Evolutionary conservation across 2,797 vertebrate species (phyloP), one percentile per base, ranked within the genome.

Genomic region (Xyrichtys novacula): DNA sequence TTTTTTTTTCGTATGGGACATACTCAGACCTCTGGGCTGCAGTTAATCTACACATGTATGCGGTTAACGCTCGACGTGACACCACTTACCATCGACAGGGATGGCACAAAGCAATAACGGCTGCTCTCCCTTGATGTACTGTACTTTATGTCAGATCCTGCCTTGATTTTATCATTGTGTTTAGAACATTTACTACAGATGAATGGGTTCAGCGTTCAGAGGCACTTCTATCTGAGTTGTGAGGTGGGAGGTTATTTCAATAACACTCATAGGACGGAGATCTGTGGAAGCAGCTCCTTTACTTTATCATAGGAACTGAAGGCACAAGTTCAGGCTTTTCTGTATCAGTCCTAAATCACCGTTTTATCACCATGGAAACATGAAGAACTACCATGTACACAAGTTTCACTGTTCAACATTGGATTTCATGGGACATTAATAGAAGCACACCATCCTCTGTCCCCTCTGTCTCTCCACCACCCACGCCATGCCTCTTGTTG

Each of bases 401-500:
- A 38, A 56, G 2, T 5, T 53, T 64, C 29, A 3, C 14, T 49
- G 0, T 40, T 34, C 22, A 20, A 47, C 17, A 17, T 0, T 47
- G 28, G 43, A 50, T 8, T 47, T 66, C 31, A 1, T 42, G 50
- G 39, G 23, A 46, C 28, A 16, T 58, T 29, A 26, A 25, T 26
- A 7, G 39, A 47, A 65, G 28, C 60, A 53, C 65, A 61, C 23
- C 23, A 10, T 53, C 59, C 48, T 22, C 39, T 8, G 64, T 71
- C 67, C 40, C 54, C 50, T 28, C 31, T 59, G 42, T 7, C 6
- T 74, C 46, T n/a, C 52, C 67, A 2, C 71, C 80, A 66, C 78
- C 84, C 93, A 94, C 92, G 91, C 93, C 90, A 89, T 88, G 94
- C 94, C 95, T 88, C 93, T 88, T 92, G 92, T 91, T 88, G 84